Evolutionary conservation across 2,797 vertebrate species (phyloP).

Genomic region (Gallirallus australis): DNA sequence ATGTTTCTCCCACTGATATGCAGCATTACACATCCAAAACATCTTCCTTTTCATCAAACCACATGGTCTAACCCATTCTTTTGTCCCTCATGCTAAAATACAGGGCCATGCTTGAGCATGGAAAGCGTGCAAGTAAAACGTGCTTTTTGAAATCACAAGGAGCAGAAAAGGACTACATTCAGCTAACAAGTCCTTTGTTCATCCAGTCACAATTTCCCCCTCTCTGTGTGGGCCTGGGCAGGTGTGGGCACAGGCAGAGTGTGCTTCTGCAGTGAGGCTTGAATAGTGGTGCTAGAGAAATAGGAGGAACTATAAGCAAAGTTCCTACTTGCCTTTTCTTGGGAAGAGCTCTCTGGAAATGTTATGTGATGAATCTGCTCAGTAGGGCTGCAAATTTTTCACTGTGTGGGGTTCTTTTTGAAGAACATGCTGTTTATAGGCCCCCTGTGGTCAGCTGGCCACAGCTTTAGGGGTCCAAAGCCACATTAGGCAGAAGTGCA

Average conservation of each 20-base stretch:
- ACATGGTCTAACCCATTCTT: not conserved
- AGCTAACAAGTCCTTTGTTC: not conserved
- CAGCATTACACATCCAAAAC: not conserved
- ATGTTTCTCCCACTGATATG: not conserved
- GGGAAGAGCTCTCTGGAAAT: not conserved
- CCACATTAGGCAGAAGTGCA: not conserved
- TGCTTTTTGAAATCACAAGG: not conserved
- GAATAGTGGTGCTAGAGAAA: not conserved
- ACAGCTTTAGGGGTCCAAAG: not conserved
- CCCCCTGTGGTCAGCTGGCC: not conserved
- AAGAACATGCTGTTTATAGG: not conserved
- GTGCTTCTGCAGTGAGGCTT: not conserved
- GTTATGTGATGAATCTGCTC: not conserved
- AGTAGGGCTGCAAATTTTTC: not conserved
- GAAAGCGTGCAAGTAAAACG: not conserved
- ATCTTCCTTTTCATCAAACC: not conserved
- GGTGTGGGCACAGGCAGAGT: not conserved
- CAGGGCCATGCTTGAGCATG: not conserved
- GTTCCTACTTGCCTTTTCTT: not conserved
- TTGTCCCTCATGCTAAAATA: not conserved
- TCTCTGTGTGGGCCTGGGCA: not conserved
- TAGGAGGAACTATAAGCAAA: not conserved
- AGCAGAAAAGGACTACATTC: not conserved
- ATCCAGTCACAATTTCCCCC: not conserved
- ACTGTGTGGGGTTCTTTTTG: not conserved